Evolutionary conservation across 2,888 invertebrate species (phyloP).

Genomic region (Ichneumoninae sp.): DNA sequence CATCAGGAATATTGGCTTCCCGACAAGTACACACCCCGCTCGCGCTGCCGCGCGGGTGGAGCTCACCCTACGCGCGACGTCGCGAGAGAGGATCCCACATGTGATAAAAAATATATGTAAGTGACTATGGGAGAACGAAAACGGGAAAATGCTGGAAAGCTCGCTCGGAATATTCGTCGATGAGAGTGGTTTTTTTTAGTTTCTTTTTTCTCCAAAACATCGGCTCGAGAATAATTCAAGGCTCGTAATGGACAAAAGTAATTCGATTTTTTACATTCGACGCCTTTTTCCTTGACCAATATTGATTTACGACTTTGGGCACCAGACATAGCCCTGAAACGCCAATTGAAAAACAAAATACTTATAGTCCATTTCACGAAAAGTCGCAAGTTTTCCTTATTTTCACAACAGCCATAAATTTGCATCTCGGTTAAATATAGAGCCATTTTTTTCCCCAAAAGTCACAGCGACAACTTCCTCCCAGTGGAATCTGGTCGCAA

Average conservation of each 20-base stretch:
- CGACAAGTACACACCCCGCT: constrained; percentile 8
- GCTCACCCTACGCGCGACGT: constrained; percentile 8
- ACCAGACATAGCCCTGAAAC: too few species aligned
- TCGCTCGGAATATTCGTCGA: constrained; percentile 60
- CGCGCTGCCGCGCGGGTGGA: neutral
- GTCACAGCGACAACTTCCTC: too few species aligned
- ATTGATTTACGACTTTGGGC: neutral
- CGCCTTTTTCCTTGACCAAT: neutral
- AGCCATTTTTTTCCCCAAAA: too few species aligned
- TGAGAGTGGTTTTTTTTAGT: constrained; percentile 55
- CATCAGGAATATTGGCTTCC: constrained; percentile 77
- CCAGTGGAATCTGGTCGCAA: too few species aligned
- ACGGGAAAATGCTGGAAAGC: constrained; percentile 36
- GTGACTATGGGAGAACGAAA: constrained; percentile 45
- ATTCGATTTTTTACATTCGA: neutral
- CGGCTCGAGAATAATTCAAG: constrained; percentile 13
- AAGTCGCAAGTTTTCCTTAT: too few species aligned
- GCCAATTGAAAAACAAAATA: too few species aligned
- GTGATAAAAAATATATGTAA: constrained; percentile 81
- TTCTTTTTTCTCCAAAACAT: neutral
- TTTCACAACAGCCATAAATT: too few species aligned
- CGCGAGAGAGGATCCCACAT: constrained; percentile 74
- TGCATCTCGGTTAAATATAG: too few species aligned
- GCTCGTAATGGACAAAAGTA: neutral
- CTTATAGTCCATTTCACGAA: too few species aligned